Base-by-base conservation (phyloP, 2,797 vertebrate genomes). In the Masticophis lateralis region DNA sequence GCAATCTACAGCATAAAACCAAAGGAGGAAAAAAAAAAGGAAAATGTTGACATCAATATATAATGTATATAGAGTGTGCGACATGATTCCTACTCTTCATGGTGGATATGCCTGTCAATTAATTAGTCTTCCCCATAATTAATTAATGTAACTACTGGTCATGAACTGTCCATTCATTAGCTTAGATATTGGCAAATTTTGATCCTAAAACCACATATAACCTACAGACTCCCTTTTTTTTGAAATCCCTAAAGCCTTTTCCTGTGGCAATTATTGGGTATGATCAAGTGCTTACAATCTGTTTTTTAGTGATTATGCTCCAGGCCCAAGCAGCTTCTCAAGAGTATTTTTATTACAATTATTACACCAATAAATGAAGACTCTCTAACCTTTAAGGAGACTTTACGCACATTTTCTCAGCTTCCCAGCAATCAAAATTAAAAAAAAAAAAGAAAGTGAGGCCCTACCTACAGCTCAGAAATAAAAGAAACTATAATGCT, bases 11-110 rank as follows among this genome's bases (percentile, higher is more conserved):
- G 4, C 37, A 47, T 22, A 47, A 47, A 83, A 83, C 22, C 43
- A 12, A 83, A 83, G 37, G 9, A 22, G 79, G 0, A 0, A 3
- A 0, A 1, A 10, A 5, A 11, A 79, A 79, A 3, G 9, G 43
- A 12, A 22, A 47, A 83, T 12, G 11, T 47, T 83, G 37, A 47
- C 43, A 25, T 12, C 37, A 25, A 10, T 11, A 47, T 83, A 47
- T 47, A 37, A 32, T 74, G 66, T 18, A 20, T 2, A 37, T 18
- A 20, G 0, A 37, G 6, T 74, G 1, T 83, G 20, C 47, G 74
- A 25, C 20, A 47, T 43, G 37, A 22, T 25, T 83, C 74, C 74
- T 43, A 25, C 2, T 20, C 20, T 83, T 83, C 4, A 5, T 12
- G 20, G 10, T 83, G 22, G 43, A 25, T 83, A 47, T 83, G 10